These are phyloP conservation scores for Pteromalus puparum DNA, from an alignment of 1,140 invertebrate genomes.

Conservation along the genomic window DNA sequence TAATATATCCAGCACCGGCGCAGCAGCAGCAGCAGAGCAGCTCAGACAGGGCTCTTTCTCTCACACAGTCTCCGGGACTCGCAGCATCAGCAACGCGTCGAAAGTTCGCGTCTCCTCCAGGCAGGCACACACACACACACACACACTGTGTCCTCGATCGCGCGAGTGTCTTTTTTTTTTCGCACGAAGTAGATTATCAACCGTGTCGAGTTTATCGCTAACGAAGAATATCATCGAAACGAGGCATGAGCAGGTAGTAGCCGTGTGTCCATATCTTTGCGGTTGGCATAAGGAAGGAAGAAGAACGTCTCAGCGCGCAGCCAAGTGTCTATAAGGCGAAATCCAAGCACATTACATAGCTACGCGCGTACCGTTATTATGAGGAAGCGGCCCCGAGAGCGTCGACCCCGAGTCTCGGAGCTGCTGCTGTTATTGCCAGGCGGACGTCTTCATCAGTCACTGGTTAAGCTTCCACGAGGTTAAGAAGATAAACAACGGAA, in stretches of 20 bases:
- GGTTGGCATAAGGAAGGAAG: neutral
- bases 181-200: neutral
- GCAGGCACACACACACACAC: no score
- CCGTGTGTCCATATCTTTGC: no score
- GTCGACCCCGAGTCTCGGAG: neutral
- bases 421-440: neutral
- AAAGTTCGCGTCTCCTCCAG: neutral
- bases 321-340: no score
- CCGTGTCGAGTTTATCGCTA: neutral
- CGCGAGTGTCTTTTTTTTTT: neutral
- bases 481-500: neutral
- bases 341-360: neutral
- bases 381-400: conserved; percentile 6
- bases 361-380: neutral
- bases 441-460: neutral
- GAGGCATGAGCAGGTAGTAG: no score
- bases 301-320: neutral
- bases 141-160: neutral
- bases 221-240: no score
- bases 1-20: neutral
- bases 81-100: neutral
- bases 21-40: neutral
- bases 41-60: neutral
- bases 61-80: conserved; percentile 11
- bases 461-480: neutral